phyloP scores from a whole-genome alignment of 2,888 invertebrate genomes.

The Melanostoma scalare region DNA sequence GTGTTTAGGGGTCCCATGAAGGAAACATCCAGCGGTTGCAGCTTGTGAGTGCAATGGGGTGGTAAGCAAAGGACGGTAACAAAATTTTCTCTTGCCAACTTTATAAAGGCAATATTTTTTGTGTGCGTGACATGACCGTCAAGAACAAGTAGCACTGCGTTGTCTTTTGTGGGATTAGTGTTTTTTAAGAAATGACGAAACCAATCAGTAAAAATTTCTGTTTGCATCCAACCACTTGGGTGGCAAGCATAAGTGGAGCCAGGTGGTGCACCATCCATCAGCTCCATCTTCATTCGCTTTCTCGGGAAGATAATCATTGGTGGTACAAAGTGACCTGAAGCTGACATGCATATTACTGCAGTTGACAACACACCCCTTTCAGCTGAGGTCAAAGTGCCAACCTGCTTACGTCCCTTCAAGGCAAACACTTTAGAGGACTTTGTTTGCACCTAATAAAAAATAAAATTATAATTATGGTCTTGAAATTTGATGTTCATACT shows the following conservation, averaged over 20 bases:
- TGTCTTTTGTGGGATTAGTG: neutral
- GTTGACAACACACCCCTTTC: neutral
- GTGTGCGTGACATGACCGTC: neutral
- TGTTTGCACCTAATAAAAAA: neutral
- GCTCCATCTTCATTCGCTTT: neutral
- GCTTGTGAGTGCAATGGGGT: neutral
- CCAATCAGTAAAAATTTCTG: neutral
- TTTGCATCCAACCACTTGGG: neutral
- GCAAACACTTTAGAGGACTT: neutral
- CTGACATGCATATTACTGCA: neutral
- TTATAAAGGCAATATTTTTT: neutral
- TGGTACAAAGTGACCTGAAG: neutral
- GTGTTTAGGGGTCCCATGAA: neutral
- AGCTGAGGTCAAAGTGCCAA: neutral
- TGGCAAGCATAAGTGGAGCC: constrained; percentile 3
- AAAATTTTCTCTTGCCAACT: constrained; percentile 1
- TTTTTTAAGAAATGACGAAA: constrained; percentile 2
- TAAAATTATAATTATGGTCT: too few species aligned
- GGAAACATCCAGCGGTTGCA: neutral
- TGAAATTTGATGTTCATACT: too few species aligned
- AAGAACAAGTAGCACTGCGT: neutral
- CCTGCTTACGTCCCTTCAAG: neutral
- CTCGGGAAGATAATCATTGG: neutral
- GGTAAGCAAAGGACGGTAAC: neutral
- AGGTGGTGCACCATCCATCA: neutral